Evolutionary conservation across 2,888 invertebrate genomes (phyloP), one percentile per base, ranked within the genome.

Genomic region (Lycophotia porphyrea): DNA sequence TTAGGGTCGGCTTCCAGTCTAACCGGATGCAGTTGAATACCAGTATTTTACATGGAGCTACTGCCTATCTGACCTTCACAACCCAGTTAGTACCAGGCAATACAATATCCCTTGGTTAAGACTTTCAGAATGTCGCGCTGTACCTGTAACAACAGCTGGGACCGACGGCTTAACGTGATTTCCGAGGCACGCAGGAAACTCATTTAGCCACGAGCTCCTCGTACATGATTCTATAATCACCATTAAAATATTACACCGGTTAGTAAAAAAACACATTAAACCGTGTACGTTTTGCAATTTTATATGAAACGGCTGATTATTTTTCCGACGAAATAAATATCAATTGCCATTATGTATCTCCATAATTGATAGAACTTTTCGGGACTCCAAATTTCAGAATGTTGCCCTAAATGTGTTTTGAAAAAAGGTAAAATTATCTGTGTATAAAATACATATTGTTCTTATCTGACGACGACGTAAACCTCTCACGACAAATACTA

Each of bases 401-500:
- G 31, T 21, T 31, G 18, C 58, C 31, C 13, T 52, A 21, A 47
- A 21, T 49, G 49, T 18, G 31, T 58, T 18, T 58, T 58, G 31
- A 58, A 58, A 58, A 31, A 31, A 18, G 9, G 4, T 21, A 9
- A 31, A 21, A 31, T 31, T n/a, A 31, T 42, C 1, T 42, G 2
- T 61, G 5, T 5, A n/a, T 11, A 5, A 31, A 31, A 21, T 24
- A 27, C 24, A 31, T 42, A 5, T 69, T 71, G 18, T 60, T 42
- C 31, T 36, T 2, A 61, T n/a, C 24, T 34, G 1, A 42, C 47
- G 44, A 63, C 2, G 52, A 67, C 3, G 52, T 21, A 63, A 55
- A n/a, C 34, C 31, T 42, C 34, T 11, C 49, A 39, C 1, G 36
- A 39, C 36, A 81, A 81, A 66, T 55, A 75, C 39, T 2, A 49